Conservation (phyloP, 2,888 invertebrate genomes). For the Andrena fulva region DNA sequence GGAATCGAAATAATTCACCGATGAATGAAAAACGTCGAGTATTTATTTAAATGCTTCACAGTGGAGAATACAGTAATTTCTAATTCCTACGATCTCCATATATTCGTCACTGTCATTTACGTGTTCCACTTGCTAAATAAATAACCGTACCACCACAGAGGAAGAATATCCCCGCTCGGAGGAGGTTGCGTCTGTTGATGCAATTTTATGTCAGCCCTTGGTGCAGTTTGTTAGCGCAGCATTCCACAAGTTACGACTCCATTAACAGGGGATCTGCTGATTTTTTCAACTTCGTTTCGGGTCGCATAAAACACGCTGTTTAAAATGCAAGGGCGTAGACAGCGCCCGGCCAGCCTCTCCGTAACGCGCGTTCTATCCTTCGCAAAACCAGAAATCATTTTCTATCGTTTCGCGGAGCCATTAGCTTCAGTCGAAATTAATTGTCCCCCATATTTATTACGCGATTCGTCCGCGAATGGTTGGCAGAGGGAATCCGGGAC, state of each 20-base stretch:
- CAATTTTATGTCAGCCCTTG: conserved; percentile 51
- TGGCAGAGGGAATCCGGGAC: not conserved
- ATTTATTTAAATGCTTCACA: too few species aligned
- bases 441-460: conserved; percentile 3
- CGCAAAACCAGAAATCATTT: not conserved
- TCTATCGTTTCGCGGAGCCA: too few species aligned
- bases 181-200: conserved; percentile 29
- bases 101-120: too few species aligned
- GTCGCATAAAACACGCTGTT: conserved; percentile 82
- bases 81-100: too few species aligned
- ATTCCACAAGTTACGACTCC: conserved; percentile 82
- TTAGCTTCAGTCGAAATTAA: conserved; percentile 40
- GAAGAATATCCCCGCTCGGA: conserved; percentile 21
- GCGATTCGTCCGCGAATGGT: too few species aligned
- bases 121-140: too few species aligned
- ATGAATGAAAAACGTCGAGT: too few species aligned
- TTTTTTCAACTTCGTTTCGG: conserved; percentile 81
- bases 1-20: too few species aligned
- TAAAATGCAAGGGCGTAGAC: conserved; percentile 78
- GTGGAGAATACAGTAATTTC: too few species aligned
- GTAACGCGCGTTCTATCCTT: not conserved
- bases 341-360: not conserved
- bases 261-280: conserved; percentile 78
- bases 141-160: not conserved
- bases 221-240: conserved; percentile 50